Evolutionary conservation across 2,797 vertebrate genomes (phyloP), one percentile per base, ranked within the genome.

Genomic region (Phrynocephalus guinanensis): DNA sequence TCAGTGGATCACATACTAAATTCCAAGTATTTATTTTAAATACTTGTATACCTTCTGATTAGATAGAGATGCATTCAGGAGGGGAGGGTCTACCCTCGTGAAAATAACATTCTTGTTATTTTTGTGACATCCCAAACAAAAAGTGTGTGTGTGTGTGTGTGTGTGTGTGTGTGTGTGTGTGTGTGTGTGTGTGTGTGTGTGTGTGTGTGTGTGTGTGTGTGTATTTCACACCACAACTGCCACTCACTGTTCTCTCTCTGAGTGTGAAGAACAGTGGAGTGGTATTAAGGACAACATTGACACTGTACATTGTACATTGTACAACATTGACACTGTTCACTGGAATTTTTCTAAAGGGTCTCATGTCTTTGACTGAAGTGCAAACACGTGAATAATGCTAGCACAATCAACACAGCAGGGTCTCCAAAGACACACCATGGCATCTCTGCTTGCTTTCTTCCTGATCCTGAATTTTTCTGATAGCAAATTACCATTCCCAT

Each of bases 391-490:
- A 5, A 20, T 91, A 91, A 52, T 2, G 0, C 63, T 68, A 68
- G 85, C 56, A 63, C 0, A 13, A 15, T 52, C n/a, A 30, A 22
- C 28, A 67, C n/a, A 91, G 86, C 82, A 30, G 16, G 9, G 66
- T 50, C 76, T 87, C 92, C 87, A 87, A 91, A 79, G 90, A 75
- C 87, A 91, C 88, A 91, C 84, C 24, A 5, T 9, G 18, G 44
- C 1, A 16, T 38, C 95, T 95, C 92, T 90, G 90, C 85, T 84
- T 90, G 10, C 8, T 91, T 66, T 82, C 88, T 93, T 90, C 67
- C 86, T 18, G 30, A 91, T 81, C 0, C 85, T 86, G 85, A 73
- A 90, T 82, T 83, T 77, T 71, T 44, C 0, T 81, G 28, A 84
- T 76, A 86, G 66, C 68, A 92, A 48, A 79, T 48, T 68, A 13